These are phyloP conservation scores for Delichon dasypus DNA, from an alignment of 2,797 vertebrate genomes.

Conservation along the genomic window DNA sequence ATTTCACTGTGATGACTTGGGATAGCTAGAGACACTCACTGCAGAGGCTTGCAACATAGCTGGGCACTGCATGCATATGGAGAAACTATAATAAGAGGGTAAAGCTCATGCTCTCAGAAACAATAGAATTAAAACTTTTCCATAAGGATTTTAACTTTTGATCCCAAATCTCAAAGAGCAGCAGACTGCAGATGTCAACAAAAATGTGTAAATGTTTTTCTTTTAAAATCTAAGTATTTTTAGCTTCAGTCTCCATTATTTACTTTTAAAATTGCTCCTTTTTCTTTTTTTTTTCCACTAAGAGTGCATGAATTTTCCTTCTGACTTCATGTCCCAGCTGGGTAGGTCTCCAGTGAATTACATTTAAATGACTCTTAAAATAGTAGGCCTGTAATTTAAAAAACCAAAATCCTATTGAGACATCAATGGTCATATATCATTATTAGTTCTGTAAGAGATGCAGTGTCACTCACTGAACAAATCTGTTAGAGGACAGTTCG, in stretches of 20 bases:
- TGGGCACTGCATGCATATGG: not conserved
- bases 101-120: not conserved
- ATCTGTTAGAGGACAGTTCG: not conserved
- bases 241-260: not conserved
- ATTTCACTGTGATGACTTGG: not conserved
- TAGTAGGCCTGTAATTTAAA: not conserved
- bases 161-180: not conserved
- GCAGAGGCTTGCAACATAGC: not conserved
- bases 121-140: not conserved
- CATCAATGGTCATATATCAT: not conserved
- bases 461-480: not conserved
- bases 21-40: not conserved
- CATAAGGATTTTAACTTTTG: not conserved
- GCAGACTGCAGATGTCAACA: not conserved
- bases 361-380: constrained; percentile 17
- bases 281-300: not conserved
- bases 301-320: not conserved
- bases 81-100: not conserved
- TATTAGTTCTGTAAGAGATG: not conserved
- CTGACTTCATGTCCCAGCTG: not conserved
- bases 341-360: not conserved
- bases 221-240: not conserved
- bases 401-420: not conserved
- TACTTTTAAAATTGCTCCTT: not conserved
- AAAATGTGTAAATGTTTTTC: not conserved